Evolutionary conservation across 2,797 vertebrate species (phyloP).

Genomic region (Furcifer pardalis): DNA sequence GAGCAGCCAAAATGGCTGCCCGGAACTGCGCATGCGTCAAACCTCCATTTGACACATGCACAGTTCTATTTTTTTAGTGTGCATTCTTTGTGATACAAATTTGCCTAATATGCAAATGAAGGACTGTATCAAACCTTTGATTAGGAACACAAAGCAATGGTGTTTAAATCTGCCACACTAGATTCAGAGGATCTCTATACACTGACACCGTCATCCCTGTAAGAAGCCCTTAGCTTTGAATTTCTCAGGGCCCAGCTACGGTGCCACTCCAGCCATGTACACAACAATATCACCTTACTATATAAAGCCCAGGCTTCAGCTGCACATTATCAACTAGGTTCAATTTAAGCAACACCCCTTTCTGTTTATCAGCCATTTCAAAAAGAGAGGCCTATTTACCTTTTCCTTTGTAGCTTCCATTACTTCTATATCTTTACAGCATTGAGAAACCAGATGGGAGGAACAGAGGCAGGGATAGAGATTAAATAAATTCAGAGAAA

Average conservation of each 20-base stretch:
- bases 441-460: not conserved
- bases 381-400: conserved; percentile 39
- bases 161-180: too few relatives aligned
- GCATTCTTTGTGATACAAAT: too few relatives aligned
- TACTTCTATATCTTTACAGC: not conserved
- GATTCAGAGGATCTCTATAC: not conserved
- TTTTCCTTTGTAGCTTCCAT: not conserved
- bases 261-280: not conserved
- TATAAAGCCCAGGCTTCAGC: not conserved
- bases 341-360: fast-evolving
- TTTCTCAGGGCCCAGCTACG: not conserved
- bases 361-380: not conserved
- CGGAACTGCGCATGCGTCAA: too few relatives aligned
- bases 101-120: too few relatives aligned
- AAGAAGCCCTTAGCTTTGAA: fast-evolving
- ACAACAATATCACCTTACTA: fast-evolving
- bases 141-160: too few relatives aligned
- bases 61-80: too few relatives aligned
- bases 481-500: not conserved
- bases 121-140: too few relatives aligned
- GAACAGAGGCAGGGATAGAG: not conserved
- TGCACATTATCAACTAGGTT: not conserved
- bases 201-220: not conserved
- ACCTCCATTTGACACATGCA: too few relatives aligned
- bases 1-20: too few relatives aligned